phyloP scores from a whole-genome alignment of 2,797 vertebrate species.

The Toxotes lorentzi region DNA sequence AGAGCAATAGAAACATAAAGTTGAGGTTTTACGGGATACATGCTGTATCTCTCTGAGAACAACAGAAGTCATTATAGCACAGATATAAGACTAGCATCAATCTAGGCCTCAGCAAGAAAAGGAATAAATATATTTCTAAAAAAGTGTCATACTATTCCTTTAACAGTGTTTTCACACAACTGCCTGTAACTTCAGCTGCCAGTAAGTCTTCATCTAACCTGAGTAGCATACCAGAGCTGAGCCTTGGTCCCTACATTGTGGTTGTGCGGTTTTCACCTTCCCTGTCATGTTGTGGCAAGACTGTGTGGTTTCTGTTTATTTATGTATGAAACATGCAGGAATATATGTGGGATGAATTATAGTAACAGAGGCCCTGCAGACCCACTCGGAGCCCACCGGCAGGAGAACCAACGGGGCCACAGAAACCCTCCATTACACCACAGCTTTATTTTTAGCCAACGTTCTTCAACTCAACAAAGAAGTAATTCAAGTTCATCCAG shows the following conservation, averaged over 20 bases:
- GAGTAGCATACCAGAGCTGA: slow-evolving; percentile 30
- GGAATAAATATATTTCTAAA: neutral
- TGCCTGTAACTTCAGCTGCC: slow-evolving; percentile 17
- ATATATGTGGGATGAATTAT: slow-evolving; percentile 53
- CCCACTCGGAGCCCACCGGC: slow-evolving; percentile 57
- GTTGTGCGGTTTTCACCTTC: slow-evolving; percentile 67
- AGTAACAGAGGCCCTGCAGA: slow-evolving; percentile 47
- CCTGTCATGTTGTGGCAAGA: slow-evolving; percentile 35
- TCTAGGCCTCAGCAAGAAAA: neutral
- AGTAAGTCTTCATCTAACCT: slow-evolving; percentile 10
- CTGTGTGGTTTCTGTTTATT: slow-evolving; percentile 74
- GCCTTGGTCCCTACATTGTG: slow-evolving; percentile 32
- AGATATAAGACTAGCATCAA: neutral
- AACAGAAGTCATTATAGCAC: neutral
- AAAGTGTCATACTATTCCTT: slow-evolving; percentile 16
- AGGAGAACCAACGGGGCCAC: slow-evolving; percentile 47
- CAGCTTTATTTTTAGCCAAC: slow-evolving; percentile 67
- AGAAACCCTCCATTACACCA: slow-evolving; percentile 63
- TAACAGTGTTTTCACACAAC: slow-evolving; percentile 13
- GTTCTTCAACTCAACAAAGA: slow-evolving; percentile 69
- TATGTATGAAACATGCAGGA: slow-evolving; percentile 61
- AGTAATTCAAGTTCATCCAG: slow-evolving; percentile 63
- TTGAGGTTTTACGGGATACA: too few relatives aligned
- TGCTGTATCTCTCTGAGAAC: neutral
- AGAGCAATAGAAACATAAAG: neutral